Percentiles rank a stretch among this genome's conserved stretches.
Evolutionary conservation across 2,113 vertebrate species (phyloP).

Genomic region (Chaetops frenatus): DNA sequence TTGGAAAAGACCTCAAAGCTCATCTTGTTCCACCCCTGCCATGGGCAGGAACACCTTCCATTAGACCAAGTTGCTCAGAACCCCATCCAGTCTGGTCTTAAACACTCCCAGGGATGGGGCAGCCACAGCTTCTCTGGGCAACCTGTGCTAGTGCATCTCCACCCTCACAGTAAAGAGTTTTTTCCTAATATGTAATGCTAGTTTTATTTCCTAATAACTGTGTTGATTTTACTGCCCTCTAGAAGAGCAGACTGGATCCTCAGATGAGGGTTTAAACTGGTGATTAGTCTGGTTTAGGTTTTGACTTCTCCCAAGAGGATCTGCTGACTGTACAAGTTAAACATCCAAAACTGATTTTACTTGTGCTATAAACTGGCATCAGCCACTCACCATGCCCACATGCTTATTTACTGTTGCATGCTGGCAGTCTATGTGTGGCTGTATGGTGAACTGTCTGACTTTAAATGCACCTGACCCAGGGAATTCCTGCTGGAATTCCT

Average conservation of each 20-base stretch:
- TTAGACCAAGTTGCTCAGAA: neutral
- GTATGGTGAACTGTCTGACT: neutral
- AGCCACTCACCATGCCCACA: neutral
- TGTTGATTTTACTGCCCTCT: neutral
- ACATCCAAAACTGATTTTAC: neutral
- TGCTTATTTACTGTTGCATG: neutral
- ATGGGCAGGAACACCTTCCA: neutral
- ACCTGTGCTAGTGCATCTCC: neutral
- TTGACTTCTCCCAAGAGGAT: neutral
- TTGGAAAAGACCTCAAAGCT: neutral
- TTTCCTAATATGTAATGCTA: neutral
- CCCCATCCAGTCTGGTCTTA: rapidly evolving
- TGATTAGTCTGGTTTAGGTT: neutral
- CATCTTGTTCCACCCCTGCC: neutral
- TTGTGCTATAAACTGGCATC: neutral
- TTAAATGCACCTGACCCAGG: neutral
- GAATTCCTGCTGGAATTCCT: neutral
- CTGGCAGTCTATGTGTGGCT: neutral
- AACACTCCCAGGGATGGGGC: neutral
- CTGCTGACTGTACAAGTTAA: neutral
- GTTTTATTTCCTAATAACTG: neutral
- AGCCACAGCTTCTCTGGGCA: neutral
- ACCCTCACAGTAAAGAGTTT: neutral
- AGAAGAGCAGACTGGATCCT: neutral
- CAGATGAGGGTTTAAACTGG: neutral